Evolutionary conservation across 2,113 vertebrate genomes (phyloP).

Genomic region (Paralichthys olivaceus): DNA sequence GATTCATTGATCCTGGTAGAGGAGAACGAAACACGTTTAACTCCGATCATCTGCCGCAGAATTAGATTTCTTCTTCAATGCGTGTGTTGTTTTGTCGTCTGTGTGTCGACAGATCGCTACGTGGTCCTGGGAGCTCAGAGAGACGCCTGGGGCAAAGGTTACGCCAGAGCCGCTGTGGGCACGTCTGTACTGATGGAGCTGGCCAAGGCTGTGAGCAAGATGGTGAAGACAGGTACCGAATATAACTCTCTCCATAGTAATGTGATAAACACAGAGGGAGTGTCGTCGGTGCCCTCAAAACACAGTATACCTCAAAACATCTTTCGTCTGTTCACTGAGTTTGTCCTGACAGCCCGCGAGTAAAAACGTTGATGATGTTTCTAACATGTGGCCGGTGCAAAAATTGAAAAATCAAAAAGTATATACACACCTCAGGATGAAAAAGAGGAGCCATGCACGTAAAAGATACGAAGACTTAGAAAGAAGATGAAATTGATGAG

Average conservation of each 20-base stretch:
- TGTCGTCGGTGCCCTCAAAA: no score
- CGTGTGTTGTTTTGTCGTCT: neutral
- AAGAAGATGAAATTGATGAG: no score
- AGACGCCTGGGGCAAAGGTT: constrained; percentile 89
- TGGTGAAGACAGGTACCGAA: constrained; percentile 86
- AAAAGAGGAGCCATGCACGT: no score
- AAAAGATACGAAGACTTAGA: no score
- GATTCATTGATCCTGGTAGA: constrained; percentile 89
- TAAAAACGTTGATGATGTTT: no score
- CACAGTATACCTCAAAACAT: no score
- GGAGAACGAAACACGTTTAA: neutral
- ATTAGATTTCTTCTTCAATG: neutral
- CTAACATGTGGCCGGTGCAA: no score
- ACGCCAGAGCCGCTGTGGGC: constrained; percentile 87
- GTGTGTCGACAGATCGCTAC: constrained; percentile 85
- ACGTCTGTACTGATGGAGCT: constrained; percentile 88
- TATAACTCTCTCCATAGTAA: neutral
- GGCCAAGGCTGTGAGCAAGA: constrained; percentile 79
- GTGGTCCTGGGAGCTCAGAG: constrained; percentile 94
- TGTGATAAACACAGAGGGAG: no score
- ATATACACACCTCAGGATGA: no score
- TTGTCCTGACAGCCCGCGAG: no score
- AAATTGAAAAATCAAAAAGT: no score
- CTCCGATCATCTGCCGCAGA: neutral
- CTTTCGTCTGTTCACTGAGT: no score